Conservation (phyloP, 2,888 invertebrate genomes). For the Leucophenga montana region DNA sequence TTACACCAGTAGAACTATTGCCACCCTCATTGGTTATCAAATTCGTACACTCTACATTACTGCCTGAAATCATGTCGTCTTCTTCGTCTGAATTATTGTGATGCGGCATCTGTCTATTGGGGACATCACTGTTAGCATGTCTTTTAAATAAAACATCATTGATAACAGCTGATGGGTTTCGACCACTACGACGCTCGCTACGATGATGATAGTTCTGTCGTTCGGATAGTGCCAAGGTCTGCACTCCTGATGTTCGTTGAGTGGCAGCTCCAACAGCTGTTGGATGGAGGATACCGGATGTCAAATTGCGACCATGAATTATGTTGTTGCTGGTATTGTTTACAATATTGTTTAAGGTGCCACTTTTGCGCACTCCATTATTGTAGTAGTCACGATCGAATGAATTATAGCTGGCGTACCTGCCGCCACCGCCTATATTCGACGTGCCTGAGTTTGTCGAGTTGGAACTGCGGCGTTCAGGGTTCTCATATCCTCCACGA, state of each 20-base stretch:
- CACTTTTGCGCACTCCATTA: constrained; percentile 69
- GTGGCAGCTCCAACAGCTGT: constrained; percentile 41
- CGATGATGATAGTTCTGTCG: constrained; percentile 35
- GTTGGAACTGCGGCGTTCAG: constrained; percentile 70
- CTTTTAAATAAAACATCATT: constrained; percentile 44
- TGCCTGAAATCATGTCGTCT: constrained; percentile 64
- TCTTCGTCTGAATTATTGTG: constrained; percentile 60
- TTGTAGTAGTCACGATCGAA: constrained; percentile 64
- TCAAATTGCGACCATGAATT: constrained; percentile 31
- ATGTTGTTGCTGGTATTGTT: constrained; percentile 36
- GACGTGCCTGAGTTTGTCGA: constrained; percentile 70
- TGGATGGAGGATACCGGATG: constrained; percentile 38
- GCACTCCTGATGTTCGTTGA: constrained; percentile 47
- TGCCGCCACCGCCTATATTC: constrained; percentile 47
- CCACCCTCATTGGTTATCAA: constrained; percentile 61
- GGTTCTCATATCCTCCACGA: constrained; percentile 62
- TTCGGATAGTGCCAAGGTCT: constrained; percentile 44
- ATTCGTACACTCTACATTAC: constrained; percentile 68
- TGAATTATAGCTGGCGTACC: constrained; percentile 69
- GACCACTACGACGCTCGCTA: constrained; percentile 31
- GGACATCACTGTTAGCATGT: constrained; percentile 36
- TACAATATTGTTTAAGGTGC: constrained; percentile 69
- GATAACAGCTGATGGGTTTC: constrained; percentile 32
- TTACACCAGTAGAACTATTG: constrained; percentile 30
- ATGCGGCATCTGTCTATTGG: constrained; percentile 4